These are phyloP conservation scores for Zosterops lateralis DNA, from an alignment of 2,113 vertebrate species.

Conservation along the genomic window DNA sequence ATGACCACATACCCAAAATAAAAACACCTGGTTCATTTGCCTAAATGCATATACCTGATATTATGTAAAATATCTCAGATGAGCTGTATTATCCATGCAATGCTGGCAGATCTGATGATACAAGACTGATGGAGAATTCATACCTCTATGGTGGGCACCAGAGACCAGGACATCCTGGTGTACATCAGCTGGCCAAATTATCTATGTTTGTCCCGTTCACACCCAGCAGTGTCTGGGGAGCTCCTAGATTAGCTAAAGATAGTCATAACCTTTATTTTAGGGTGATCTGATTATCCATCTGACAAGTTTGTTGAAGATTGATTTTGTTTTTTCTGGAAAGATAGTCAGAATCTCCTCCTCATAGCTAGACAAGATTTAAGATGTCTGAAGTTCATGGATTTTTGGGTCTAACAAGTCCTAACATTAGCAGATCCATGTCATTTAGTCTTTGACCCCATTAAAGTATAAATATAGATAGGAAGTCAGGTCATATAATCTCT, in stretches of 20 bases:
- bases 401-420: background rate
- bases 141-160: accelerated
- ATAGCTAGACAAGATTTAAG: background rate
- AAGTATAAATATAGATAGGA: background rate
- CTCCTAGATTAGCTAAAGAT: background rate
- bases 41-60: background rate
- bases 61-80: background rate
- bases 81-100: background rate
- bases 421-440: background rate
- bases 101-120: background rate
- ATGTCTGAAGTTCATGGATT: background rate
- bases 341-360: background rate
- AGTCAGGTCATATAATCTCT: background rate
- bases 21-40: background rate
- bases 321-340: background rate
- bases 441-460: background rate
- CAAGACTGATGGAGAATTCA: background rate
- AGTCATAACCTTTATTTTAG: background rate
- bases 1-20: background rate
- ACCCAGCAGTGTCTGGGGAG: background rate
- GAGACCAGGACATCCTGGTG: background rate
- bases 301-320: background rate
- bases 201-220: background rate
- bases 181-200: background rate
- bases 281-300: background rate